A percentile compares a stretch with the other conserved stretches of the same genome.
Conservation (phyloP, 2,113 vertebrate species). For the Psilopsiagon aurifrons region DNA sequence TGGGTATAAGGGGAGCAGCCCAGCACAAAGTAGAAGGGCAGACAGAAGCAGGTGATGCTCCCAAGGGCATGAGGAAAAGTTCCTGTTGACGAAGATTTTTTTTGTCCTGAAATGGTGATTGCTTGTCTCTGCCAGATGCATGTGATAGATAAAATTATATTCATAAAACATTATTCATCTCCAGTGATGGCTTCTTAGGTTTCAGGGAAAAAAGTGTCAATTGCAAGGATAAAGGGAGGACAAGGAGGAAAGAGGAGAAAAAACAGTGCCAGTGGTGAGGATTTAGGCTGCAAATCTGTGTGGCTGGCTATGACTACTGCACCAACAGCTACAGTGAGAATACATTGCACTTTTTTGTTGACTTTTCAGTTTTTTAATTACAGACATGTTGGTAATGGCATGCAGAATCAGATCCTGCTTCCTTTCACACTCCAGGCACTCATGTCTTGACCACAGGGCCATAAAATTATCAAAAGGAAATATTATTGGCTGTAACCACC, state of each 20-base stretch:
- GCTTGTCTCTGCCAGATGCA: neutral
- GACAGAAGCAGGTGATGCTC: accelerated
- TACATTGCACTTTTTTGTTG: conserved; percentile 54
- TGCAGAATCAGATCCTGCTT: conserved; percentile 61
- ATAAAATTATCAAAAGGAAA: conserved; percentile 70
- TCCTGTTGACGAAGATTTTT: accelerated
- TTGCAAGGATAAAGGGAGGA: neutral
- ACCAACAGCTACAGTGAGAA: conserved; percentile 27
- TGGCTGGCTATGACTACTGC: neutral
- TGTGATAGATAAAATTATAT: neutral
- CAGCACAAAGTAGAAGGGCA: neutral
- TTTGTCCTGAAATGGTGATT: neutral
- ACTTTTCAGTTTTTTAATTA: conserved; percentile 67
- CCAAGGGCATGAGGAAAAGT: neutral
- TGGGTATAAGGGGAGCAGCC: accelerated
- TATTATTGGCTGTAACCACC: conserved; percentile 66
- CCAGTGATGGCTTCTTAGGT: neutral
- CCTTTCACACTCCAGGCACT: conserved; percentile 64
- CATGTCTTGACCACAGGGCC: conserved; percentile 58
- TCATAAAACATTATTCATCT: neutral
- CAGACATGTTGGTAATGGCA: conserved; percentile 53
- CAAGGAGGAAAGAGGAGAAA: neutral
- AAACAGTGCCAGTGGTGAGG: neutral
- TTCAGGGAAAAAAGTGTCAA: neutral
- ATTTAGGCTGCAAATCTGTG: neutral